Conservation (phyloP, 2,797 vertebrate species). For the Xerus rutilus region DNA sequence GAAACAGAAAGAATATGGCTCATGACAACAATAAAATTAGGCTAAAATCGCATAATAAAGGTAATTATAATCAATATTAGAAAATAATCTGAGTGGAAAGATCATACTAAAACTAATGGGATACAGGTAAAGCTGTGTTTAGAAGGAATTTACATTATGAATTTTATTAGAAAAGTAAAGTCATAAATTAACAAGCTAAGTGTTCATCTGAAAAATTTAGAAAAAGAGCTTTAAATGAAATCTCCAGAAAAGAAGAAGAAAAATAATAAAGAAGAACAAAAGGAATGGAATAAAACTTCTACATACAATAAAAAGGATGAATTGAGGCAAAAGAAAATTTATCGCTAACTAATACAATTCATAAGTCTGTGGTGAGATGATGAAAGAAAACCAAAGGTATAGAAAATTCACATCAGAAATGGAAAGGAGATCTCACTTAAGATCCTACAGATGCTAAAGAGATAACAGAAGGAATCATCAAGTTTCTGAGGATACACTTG, state of each 20-base stretch:
- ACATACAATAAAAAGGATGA: neutral
- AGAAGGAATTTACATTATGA: neutral
- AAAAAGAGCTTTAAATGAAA: neutral
- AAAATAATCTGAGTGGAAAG: neutral
- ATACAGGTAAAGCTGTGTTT: neutral
- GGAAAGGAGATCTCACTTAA: neutral
- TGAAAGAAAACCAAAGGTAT: neutral
- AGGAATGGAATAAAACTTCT: neutral
- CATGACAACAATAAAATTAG: neutral
- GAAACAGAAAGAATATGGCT: neutral
- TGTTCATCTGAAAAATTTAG: neutral
- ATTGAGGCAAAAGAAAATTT: neutral
- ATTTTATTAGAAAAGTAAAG: neutral
- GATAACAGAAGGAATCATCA: neutral
- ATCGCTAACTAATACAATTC: neutral
- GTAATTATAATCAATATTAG: neutral
- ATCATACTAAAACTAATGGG: neutral
- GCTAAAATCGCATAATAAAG: neutral
- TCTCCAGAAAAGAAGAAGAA: neutral
- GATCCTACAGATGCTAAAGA: neutral
- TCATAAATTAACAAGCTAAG: neutral
- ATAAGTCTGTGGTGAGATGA: neutral
- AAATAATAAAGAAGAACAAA: neutral
- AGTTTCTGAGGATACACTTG: neutral
- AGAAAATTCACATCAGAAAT: neutral